Evolutionary conservation across 53 echinoderm and acorn worm species (phyloP), one percentile per base, ranked within the genome.

Genomic region (Astropecten irregularis): DNA sequence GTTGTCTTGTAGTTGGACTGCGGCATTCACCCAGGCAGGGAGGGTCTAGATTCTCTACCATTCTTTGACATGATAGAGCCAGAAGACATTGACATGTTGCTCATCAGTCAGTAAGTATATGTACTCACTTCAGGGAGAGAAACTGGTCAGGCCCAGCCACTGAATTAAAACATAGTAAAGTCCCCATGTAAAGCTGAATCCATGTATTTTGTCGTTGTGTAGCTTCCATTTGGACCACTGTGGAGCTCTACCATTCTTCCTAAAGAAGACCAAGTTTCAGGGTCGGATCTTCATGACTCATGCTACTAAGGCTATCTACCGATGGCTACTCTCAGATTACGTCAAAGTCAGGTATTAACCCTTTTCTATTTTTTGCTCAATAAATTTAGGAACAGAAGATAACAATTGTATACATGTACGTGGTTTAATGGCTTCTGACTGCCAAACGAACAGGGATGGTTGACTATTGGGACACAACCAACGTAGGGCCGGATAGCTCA

Each of bases 1-100:
- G 28, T 88, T 26, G 18, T 27, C 31, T 68, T 81, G 18, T 83
- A 96, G 93, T 81, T 96, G 66, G 96, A 96, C 54, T 96, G 96
- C 71, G 96, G 96, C 51, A 96, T 96, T 49, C 96, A 96, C 55
- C 96, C 96, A 11, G 96, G 96, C 3, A 71, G 89, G 29, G 92
- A 93, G 74, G 96, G 96, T 1, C 72, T 96, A 76, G 96, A 96
- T 51, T 90, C 96, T 0, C 68, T 96, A 10, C 96, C 96, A 13
- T 96, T 91, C 76, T 96, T 96, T 86, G 96, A 96, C 65, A 91
- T 96, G 83, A 91, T 96, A 25, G 96, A 96, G 50, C 96, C 96
- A 0, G 96, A 96, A 30, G 91, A 93, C 38, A 91, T 96, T n/a
- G 96, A 96, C 66, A 65, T 96, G 26, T 79, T 96, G 38, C 89